Percentiles rank a stretch among this genome's conserved stretches.
phyloP scores from a whole-genome alignment of 2,113 vertebrate genomes.

The Dendropsophus ebraccatus region DNA sequence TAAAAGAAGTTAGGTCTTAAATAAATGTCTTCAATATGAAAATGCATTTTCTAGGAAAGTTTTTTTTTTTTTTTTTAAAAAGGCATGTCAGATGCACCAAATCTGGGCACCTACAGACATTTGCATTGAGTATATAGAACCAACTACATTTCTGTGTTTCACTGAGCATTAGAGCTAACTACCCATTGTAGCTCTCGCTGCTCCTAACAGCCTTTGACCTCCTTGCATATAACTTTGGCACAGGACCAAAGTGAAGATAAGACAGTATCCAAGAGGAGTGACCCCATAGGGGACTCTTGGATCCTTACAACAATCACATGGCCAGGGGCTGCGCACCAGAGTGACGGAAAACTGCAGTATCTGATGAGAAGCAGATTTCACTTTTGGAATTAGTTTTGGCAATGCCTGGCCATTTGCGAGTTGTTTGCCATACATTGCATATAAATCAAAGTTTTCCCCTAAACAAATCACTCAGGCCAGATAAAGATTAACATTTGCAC shows the following conservation, averaged over 20 bases:
- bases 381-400: slow-evolving; percentile 38
- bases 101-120: no score
- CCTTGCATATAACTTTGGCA: slow-evolving; percentile 1
- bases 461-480: background rate
- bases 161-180: no score
- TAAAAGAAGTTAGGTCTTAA: no score
- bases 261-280: background rate
- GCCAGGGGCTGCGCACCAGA: background rate
- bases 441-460: slow-evolving; percentile 41
- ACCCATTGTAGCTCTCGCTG: background rate
- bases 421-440: slow-evolving; percentile 14
- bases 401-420: slow-evolving; percentile 11
- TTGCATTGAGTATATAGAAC: no score
- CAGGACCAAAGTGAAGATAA: background rate
- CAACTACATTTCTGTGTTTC: no score
- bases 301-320: background rate
- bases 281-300: background rate
- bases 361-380: slow-evolving; percentile 55
- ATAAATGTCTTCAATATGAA: no score
- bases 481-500: slow-evolving; percentile 26
- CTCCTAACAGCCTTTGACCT: background rate
- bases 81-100: no score
- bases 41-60: no score
- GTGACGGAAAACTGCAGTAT: slow-evolving; percentile 13
- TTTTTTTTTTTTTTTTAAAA: no score